Evolutionary conservation across 2,797 vertebrate species (phyloP).

Genomic region (Mus minutoides): DNA sequence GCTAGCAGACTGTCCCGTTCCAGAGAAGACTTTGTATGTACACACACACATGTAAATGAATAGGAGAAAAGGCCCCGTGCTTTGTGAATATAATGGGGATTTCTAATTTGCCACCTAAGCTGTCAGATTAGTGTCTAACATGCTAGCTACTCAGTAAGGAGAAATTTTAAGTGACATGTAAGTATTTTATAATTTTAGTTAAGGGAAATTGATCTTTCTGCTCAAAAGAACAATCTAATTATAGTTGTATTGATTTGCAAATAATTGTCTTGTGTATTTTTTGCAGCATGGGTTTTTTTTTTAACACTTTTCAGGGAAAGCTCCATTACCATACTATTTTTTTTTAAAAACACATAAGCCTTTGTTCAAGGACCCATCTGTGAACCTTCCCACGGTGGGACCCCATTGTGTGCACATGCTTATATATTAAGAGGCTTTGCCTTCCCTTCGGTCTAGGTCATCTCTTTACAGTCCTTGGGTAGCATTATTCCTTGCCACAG

Average conservation of each 20-base stretch:
- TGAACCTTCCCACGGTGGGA: background rate
- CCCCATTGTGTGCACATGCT: background rate
- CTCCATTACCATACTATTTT: slow-evolving; percentile 22
- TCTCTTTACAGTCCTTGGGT: background rate
- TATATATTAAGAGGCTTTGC: background rate
- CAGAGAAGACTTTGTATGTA: slow-evolving; percentile 4
- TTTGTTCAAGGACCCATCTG: slow-evolving; percentile 2
- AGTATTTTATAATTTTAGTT: slow-evolving; percentile 51
- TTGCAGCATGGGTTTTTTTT: slow-evolving; percentile 18
- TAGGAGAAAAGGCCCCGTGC: background rate
- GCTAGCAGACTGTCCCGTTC: background rate
- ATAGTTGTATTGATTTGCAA: slow-evolving; percentile 24
- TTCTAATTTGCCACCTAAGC: background rate
- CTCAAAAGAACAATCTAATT: slow-evolving; percentile 56
- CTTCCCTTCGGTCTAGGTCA: background rate
- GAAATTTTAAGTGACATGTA: slow-evolving; percentile 44
- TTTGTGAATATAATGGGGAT: background rate
- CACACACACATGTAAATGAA: background rate
- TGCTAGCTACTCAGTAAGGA: slow-evolving; percentile 33
- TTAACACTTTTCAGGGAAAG: background rate
- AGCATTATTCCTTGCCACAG: background rate
- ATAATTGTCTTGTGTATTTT: slow-evolving; percentile 24
- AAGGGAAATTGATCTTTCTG: slow-evolving; percentile 35
- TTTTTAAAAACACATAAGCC: background rate
- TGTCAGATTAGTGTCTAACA: background rate